A percentile compares a stretch with the other conserved stretches of the same genome.
Conservation (phyloP, 2,888 invertebrate genomes). For the Leptopterna dolabrata region DNA sequence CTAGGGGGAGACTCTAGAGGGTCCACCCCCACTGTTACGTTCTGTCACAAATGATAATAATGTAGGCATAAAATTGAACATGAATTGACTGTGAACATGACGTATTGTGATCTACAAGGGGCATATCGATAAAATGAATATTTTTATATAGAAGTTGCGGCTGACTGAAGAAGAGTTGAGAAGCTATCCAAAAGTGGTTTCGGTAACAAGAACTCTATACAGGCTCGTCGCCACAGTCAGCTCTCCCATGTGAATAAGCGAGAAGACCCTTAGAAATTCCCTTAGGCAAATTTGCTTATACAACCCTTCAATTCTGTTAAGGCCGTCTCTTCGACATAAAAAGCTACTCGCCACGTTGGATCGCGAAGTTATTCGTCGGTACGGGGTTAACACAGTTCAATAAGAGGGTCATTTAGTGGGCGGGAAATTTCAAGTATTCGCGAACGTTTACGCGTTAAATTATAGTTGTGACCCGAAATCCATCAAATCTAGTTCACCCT, state of each 20-base stretch:
- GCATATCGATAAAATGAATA: too few relatives aligned
- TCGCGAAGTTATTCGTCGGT: background rate
- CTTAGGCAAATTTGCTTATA: constrained; percentile 24
- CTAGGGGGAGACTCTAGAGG: too few relatives aligned
- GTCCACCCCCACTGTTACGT: too few relatives aligned
- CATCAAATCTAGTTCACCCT: too few relatives aligned
- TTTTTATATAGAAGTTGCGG: too few relatives aligned
- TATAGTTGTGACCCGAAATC: too few relatives aligned
- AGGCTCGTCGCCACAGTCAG: background rate
- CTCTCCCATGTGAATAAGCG: constrained; percentile 3
- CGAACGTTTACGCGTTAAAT: background rate
- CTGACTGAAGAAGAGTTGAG: too few relatives aligned
- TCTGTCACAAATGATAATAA: too few relatives aligned
- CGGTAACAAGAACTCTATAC: background rate
- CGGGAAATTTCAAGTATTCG: background rate
- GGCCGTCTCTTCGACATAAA: background rate
- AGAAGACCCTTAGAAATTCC: constrained; percentile 14
- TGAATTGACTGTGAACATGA: too few relatives aligned
- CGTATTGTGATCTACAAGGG: too few relatives aligned
- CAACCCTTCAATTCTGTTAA: constrained; percentile 18
- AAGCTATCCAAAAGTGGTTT: too few relatives aligned
- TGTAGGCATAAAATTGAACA: too few relatives aligned
- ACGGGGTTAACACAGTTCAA: background rate
- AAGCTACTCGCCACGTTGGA: background rate
- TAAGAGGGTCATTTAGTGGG: background rate